Base-by-base conservation (phyloP, 2,797 vertebrate species). In the Sparus aurata region DNA sequence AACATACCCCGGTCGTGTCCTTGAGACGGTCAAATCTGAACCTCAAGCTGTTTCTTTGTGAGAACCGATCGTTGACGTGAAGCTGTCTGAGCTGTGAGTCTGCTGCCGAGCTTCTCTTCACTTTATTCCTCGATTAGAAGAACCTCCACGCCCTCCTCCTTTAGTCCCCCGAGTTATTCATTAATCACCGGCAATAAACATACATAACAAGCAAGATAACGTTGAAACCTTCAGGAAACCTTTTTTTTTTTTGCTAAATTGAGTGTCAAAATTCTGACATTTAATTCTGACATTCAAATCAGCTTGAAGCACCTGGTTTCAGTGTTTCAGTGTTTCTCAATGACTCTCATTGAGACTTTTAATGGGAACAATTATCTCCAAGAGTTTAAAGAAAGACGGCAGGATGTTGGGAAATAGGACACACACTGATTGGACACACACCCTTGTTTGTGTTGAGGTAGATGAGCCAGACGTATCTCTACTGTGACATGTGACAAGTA, bases 151-250 rank as follows among this genome's bases (percentile, higher is more conserved):
- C 93, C 93, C 90, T 87, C 60, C 77, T 41, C 53, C 68, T 77
- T 46, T 49, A 73, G 72, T 72, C 83, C 59, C 62, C 64, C 0
- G 17, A 89, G 95, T 95, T 95, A 96, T 83, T 95, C 74, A 96
- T 95, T 96, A 94, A 95, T 92, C 87, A 66, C 62, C 2, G 7
- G 84, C 87, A 90, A 93, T 94, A 94, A 92, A 93, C 72, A 59
- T 63, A 87, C 87, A 79, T 74, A 79, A 76, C 74, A 82, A 66
- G 45, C 54, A 63, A 0, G 59, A 79, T 75, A 80, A 77, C 34
- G 12, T 16, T 46, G 58, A 61, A 84, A 49, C 46, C 41, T 77
- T 74, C 8, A 53, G 0, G 15, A 64, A 75, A 75, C 16, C 38
- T 59, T 5, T 4, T 27, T 34, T 34, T 34, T 38, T 38, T 10